Base-by-base conservation (phyloP, 2,888 invertebrate species). In the Drosophila sordidula region DNA sequence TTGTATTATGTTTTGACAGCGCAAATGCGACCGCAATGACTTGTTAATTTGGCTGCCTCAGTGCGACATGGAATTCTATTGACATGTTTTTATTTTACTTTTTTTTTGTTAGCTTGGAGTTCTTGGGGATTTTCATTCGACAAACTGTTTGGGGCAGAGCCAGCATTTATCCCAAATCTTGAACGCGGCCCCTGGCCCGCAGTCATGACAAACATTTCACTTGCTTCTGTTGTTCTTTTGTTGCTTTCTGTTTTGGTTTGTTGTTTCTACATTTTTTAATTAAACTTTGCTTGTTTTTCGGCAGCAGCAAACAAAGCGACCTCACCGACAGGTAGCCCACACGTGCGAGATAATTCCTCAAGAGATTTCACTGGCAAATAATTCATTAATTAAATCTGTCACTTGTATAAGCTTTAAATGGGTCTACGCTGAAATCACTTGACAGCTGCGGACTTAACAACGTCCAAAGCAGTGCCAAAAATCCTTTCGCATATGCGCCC, bases 11-110 rank as follows among this genome's bases (percentile, higher is more conserved):
- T 54, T 61, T 57, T 58, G 67, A 46, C 63, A 63, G 44, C 58
- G 12, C 42, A 67, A 71, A 67, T 77, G 75, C 63, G 54, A 56
- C 71, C 72, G 49, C 80, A 79, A 79, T 79, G 79, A 75, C 79
- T 81, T 79, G 80, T 69, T 79, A 70, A 78, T 80, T 80, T 70
- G 56, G 22, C 47, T 61, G 44, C 51, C 65, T 47, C 47, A 52
- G 46, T 47, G 73, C 62, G 75, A 69, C 62, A 65, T 64, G 81
- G 64, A 73, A 72, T 79, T 75, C 66, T 70, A 75, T 70, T 77
- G 71, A 61, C 65, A 52, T 34, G 34, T 16, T 14, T 9, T 18
- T 4, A 6, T 42, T 16, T 41, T 22, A 14, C n/a, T 29, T 14
- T 34, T 44, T 22, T 22, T 47, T 45, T 49, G 18, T 12, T 47